A percentile compares a stretch with the other conserved stretches of the same genome.
These are phyloP conservation scores for Rhombomys opimus DNA, from an alignment of 2,113 vertebrate genomes.

Conservation along the genomic window DNA sequence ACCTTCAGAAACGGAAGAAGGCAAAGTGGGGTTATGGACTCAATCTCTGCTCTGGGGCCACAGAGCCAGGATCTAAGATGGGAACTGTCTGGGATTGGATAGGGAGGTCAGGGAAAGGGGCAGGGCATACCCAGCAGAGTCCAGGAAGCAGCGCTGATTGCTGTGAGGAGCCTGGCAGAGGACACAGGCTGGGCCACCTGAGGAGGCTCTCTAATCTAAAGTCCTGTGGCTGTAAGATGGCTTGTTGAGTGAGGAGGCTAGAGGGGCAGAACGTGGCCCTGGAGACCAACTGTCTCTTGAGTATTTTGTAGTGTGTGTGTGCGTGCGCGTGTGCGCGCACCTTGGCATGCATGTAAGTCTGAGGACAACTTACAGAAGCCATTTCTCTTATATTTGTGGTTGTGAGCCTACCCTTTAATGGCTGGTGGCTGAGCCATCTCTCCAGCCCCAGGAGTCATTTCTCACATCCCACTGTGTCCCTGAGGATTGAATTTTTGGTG, in stretches of 20 bases:
- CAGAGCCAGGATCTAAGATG: background rate
- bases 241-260: background rate
- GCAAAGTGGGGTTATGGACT: background rate
- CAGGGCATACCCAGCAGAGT: background rate
- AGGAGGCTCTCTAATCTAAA: background rate
- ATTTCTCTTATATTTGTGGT: background rate
- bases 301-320: background rate
- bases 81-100: background rate
- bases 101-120: background rate
- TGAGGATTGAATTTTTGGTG: background rate
- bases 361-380: background rate
- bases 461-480: background rate
- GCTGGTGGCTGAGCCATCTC: too few relatives aligned
- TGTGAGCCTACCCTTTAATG: too few relatives aligned
- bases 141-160: background rate
- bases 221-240: background rate
- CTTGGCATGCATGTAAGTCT: background rate
- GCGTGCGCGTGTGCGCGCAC: background rate
- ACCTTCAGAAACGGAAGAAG: background rate
- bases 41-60: background rate
- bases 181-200: background rate
- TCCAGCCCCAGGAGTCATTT: background rate
- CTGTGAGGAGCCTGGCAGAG: background rate
- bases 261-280: background rate
- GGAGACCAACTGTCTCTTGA: background rate